Evolutionary conservation across 1,140 invertebrate genomes (phyloP).

Genomic region (Trialeurodes vaporariorum): DNA sequence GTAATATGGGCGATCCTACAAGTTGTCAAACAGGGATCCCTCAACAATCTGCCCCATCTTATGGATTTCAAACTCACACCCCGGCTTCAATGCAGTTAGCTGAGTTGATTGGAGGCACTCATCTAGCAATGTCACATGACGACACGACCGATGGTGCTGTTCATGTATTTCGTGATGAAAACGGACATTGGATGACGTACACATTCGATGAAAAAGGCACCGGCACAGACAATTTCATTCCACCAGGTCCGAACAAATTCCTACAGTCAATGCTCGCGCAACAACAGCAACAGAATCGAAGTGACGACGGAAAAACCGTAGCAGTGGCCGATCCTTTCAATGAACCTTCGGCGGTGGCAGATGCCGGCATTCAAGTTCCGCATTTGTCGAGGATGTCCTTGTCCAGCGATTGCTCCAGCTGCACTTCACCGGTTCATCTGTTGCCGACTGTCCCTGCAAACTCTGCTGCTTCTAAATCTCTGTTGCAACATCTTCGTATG

Average conservation of each 20-base stretch:
- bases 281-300: not conserved
- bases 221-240: conserved; percentile 13
- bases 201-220: conserved; percentile 70
- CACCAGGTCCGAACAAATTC: not conserved
- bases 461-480: conserved; percentile 14
- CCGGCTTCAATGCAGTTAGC: conserved; percentile 12
- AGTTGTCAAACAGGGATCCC: not conserved
- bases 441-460: conserved; percentile 13
- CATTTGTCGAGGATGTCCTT: not conserved
- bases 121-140: conserved; percentile 71
- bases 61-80: not conserved
- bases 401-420: not conserved
- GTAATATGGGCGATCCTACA: conserved; percentile 2
- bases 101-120: conserved; percentile 28
- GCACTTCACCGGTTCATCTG: not conserved
- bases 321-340: not conserved
- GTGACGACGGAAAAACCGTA: not conserved
- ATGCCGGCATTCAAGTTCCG: not conserved
- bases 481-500: conserved; percentile 15
- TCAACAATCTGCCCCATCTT: not conserved
- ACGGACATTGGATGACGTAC: conserved; percentile 63
- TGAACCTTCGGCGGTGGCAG: not conserved
- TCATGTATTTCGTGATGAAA: conserved; percentile 67
- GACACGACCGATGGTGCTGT: conserved; percentile 78
- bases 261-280: not conserved